Percentiles rank a stretch among this genome's conserved stretches.
phyloP scores from a whole-genome alignment of 2,797 vertebrate species.

The Chaenodraco wilsoni region DNA sequence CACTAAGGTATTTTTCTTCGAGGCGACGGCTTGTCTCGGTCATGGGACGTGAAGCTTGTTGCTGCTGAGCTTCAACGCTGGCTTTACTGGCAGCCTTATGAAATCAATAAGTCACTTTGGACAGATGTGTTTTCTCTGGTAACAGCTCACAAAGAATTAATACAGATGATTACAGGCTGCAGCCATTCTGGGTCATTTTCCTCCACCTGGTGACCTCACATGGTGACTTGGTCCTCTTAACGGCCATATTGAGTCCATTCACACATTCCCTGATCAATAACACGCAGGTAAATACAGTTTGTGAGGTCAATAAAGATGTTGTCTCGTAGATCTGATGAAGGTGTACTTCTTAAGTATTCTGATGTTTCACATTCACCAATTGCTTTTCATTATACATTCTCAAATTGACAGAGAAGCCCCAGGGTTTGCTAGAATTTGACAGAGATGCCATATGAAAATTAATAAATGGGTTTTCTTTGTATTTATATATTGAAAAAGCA shows the following conservation, averaged over 20 bases:
- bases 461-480: no score
- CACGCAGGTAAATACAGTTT: slow-evolving; percentile 60
- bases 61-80: slow-evolving; percentile 41
- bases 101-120: slow-evolving; percentile 83
- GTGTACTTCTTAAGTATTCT: no score
- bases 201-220: slow-evolving; percentile 65
- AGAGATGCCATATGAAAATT: no score
- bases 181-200: slow-evolving; percentile 61
- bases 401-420: no score
- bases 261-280: slow-evolving; percentile 56
- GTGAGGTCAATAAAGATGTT: slow-evolving; percentile 51
- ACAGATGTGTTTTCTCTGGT: slow-evolving; percentile 75
- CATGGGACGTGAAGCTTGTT: slow-evolving; percentile 60
- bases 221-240: slow-evolving; percentile 45
- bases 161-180: slow-evolving; percentile 74
- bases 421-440: no score
- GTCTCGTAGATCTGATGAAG: background rate
- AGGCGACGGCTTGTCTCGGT: slow-evolving; percentile 48
- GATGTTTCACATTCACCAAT: no score
- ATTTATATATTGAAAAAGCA: no score
- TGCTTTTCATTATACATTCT: no score
- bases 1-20: slow-evolving; percentile 67
- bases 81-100: slow-evolving; percentile 70
- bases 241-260: slow-evolving; percentile 46
- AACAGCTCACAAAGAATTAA: slow-evolving; percentile 74